Evolutionary conservation across 1,140 invertebrate genomes (phyloP).

Genomic region (Drosophila obscura): DNA sequence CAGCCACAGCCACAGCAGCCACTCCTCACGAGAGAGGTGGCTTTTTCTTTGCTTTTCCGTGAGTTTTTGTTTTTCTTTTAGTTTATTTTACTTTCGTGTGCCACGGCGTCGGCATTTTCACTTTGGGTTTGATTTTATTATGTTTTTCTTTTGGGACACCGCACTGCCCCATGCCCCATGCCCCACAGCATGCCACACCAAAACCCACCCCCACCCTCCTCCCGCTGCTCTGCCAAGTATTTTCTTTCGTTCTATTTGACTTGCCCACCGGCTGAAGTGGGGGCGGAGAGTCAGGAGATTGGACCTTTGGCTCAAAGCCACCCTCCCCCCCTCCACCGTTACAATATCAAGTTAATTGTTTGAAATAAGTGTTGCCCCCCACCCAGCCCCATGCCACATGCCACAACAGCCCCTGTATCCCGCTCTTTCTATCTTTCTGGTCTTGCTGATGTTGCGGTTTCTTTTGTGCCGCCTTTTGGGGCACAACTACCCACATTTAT

Average conservation of each 20-base stretch:
- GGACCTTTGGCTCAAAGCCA: slow-evolving; percentile 52
- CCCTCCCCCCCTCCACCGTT: slow-evolving; percentile 57
- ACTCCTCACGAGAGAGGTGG: slow-evolving; percentile 40
- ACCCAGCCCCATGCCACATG: background rate
- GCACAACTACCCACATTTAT: slow-evolving; percentile 73
- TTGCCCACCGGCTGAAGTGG: slow-evolving; percentile 11
- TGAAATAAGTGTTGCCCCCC: slow-evolving; percentile 74
- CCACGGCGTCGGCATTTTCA: slow-evolving; percentile 66
- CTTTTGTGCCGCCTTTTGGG: slow-evolving; percentile 69
- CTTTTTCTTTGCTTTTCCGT: slow-evolving; percentile 59
- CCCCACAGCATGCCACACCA: background rate
- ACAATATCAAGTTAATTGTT: slow-evolving; percentile 83
- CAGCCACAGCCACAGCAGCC: slow-evolving; percentile 3
- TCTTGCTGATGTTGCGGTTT: slow-evolving; percentile 80
- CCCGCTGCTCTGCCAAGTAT: slow-evolving; percentile 42
- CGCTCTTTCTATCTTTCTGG: slow-evolving; percentile 20
- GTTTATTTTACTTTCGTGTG: slow-evolving; percentile 82
- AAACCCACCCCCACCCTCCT: background rate
- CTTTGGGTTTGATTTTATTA: slow-evolving; percentile 80
- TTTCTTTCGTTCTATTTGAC: slow-evolving; percentile 62
- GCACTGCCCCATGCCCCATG: slow-evolving; percentile 35
- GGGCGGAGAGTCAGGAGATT: no score
- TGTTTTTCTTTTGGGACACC: slow-evolving; percentile 80
- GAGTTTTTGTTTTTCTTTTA: slow-evolving; percentile 81
- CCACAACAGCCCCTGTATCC: background rate